Base-by-base conservation (phyloP, 2,113 vertebrate species). In the Taurulus bubalis region DNA sequence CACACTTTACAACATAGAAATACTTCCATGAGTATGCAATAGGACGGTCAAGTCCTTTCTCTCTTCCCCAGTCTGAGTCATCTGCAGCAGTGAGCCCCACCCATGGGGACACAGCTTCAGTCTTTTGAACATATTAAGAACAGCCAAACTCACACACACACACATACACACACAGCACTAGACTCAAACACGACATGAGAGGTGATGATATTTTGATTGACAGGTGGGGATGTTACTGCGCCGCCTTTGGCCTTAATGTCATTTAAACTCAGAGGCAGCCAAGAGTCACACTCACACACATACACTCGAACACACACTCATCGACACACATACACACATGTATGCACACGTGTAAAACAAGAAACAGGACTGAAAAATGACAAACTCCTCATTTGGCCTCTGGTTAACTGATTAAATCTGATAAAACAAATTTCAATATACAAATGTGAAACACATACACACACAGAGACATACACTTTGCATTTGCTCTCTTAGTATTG, bases 191-290 rank as follows among this genome's bases (percentile, higher is more conserved):
- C 0, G 0, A 56, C 22, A 55, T n/a, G 0, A 59, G 71, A 84
- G 80, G 74, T 81, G 77, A 65, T 84, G 76, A 83, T 72, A 53
- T 80, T 75, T 71, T 80, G 75, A 85, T 77, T 81, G 77, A 84
- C 69, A 80, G 32, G 62, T 73, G 65, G 28, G 67, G 83, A 81
- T 84, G 81, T 85, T 83, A 47, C 81, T 79, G 51, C 70, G 73
- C 67, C 15, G 34, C 77, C 80, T 76, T 84, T 77, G 71, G n/a
- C 40, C 71, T 79, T 66, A 55, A 76, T 77, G 63, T 80, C 28
- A 79, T 82, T 85, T 72, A 53, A 75, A 72, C 63, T 74, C 12
- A 82, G 65, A 71, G 69, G 36, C 78, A 66, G 81, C 81, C 71
- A 80, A 32, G 70, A 73, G 62, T 85, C 76, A 65, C 16, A 65